Evolutionary conservation across 2,797 vertebrate species (phyloP), one percentile per base, ranked within the genome.

Genomic region (Craterocephalus amniculus): DNA sequence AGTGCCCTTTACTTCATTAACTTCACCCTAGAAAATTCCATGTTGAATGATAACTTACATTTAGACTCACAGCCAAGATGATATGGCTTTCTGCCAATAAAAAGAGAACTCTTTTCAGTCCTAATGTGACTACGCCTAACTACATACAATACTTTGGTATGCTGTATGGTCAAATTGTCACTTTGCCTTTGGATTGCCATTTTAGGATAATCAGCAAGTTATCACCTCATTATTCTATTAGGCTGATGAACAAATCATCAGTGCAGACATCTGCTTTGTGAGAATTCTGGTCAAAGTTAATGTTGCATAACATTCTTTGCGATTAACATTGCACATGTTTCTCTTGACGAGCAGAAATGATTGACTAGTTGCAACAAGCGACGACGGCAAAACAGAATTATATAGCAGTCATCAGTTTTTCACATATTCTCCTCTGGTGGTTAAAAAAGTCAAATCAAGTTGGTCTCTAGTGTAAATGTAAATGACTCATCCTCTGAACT

Each of bases 31-130:
- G n/a, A 68, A 51, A 59, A 76, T 58, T 48, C 54, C 22, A 32
- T 49, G 48, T 14, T 13, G 4, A 51, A 48, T 61, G 48, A 16
- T 29, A n/a, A 35, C 45, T 81, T 76, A 68, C 18, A 12, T 14
- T 55, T 16, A 56, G 24, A 74, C 49, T 34, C 60, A 59, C n/a
- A 57, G 40, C 38, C 49, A 12, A 74, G 58, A 67, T 40, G 48
- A 1, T 1, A 12, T 68, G 69, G 69, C 70, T 29, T 9, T 56
- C 62, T 65, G 62, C 55, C 67, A 72, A 67, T 40, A 20, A 66
- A 70, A 64, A 63, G 11, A 36, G 38, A 73, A 64, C 45, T 72
- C 51, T 81, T 84, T 84, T 58, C 72, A 57, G 55, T 51, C 31
- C 24, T 16, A 8, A 72, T 66, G 62, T 60, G 58, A 62, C 60